These are phyloP conservation scores for Timema podura DNA, from an alignment of 2,888 invertebrate genomes.

Conservation along the genomic window DNA sequence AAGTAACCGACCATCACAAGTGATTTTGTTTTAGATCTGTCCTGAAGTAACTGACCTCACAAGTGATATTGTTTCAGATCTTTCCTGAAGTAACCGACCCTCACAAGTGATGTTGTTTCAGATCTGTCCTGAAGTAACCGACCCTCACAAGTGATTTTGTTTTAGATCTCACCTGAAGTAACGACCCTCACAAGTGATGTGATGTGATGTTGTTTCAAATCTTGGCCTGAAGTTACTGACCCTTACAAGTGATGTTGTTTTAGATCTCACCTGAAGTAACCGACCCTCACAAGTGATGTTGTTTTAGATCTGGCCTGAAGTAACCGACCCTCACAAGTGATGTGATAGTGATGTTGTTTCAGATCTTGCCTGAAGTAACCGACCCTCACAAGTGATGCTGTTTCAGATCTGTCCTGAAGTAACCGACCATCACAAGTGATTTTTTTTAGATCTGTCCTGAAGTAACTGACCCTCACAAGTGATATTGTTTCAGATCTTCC, in stretches of 20 bases:
- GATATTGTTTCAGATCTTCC: slow-evolving; percentile 78
- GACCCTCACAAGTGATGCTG: slow-evolving; percentile 93
- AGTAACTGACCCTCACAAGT: slow-evolving; percentile 89
- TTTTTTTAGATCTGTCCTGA: slow-evolving; percentile 84
- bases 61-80: slow-evolving; percentile 78
- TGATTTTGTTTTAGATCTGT: slow-evolving; percentile 84
- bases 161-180: slow-evolving; percentile 81
- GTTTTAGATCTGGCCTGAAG: slow-evolving; percentile 83
- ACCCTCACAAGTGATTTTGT: slow-evolving; percentile 89
- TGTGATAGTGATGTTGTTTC: too few species aligned
- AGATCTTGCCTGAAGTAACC: slow-evolving; percentile 90
- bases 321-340: slow-evolving; percentile 91
- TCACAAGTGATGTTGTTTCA: slow-evolving; percentile 74
- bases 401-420: slow-evolving; percentile 82
- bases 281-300: slow-evolving; percentile 90
- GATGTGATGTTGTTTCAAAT: too few species aligned
- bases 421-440: slow-evolving; percentile 92
- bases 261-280: slow-evolving; percentile 90
- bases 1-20: slow-evolving; percentile 89
- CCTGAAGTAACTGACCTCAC: slow-evolving; percentile 87
- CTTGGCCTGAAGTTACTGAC: slow-evolving; percentile 92
- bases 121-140: slow-evolving; percentile 90
- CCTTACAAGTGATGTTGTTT: slow-evolving; percentile 82
- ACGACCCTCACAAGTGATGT: slow-evolving; percentile 96
- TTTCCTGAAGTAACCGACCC: slow-evolving; percentile 96